Base-by-base conservation (phyloP, 2,113 vertebrate genomes). In the Fukomys damarensis region DNA sequence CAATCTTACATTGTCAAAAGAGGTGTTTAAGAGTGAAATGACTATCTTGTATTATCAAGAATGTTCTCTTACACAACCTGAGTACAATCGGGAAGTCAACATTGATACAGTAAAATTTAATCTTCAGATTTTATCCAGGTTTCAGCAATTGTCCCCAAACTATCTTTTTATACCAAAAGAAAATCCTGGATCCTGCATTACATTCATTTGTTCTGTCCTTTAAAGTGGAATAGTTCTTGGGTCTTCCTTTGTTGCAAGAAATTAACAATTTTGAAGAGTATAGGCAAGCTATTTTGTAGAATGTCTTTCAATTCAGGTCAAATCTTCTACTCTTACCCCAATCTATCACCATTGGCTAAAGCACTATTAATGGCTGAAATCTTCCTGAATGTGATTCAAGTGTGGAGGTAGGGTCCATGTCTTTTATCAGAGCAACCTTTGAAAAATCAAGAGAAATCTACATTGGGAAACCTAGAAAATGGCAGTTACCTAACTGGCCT, bases 391-490 rank as follows among this genome's bases (percentile, higher is more conserved):
- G 91, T 66, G 65, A 96, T 86, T 96, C 74, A 90, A 96, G 70
- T 56, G 90, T 56, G 28, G 72, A 96, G 91, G 63, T 56, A 92
- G 83, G 92, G 58, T 91, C 86, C 92, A 14, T 58, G 80, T 77
- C 97, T 96, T 96, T 96, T 81, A 95, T 95, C 84, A 76, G 12
- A 76, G 80, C 24, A 89, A 16, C 20, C 54, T 95, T 96, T 95
- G 81, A 96, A 97, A 93, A 96, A 86, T 72, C 88, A 97, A 92
- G 82, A 85, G 54, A 91, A 97, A 97, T 95, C 88, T 96, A 92
- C 81, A 88, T 81, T 85, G 72, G 76, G 63, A 92, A 96, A 93
- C 26, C 74, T 76, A 95, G 72, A 94, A 96, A 94, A 95, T 92
- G 70, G 92, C 54, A 94, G 89, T 77, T 94, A 96, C 54, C 70